Evolutionary conservation across 2,113 vertebrate species (phyloP), one percentile per base, ranked within the genome.

Genomic region (Eptesicus fuscus): DNA sequence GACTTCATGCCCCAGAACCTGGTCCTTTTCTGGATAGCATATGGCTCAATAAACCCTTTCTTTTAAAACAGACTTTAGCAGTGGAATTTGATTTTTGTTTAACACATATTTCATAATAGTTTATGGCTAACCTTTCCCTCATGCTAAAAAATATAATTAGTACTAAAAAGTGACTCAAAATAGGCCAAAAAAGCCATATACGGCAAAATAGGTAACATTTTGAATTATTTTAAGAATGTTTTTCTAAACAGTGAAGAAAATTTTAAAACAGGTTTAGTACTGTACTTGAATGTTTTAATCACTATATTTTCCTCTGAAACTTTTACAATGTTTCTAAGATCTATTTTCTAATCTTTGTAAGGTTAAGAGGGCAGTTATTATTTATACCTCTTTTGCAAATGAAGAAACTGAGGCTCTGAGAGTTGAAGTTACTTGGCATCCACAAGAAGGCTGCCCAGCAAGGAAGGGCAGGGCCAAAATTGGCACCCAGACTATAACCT

Each of bases 131-230:
- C 9, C 20, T 94, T 77, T n/a, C 30, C 63, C n/a, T 90, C 69
- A 59, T 74, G 80, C 42, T 88, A 76, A 86, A 92, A 92, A 77
- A 63, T 63, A 73, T 18, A 69, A 44, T 88, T 32, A 94, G 86
- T 49, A 77, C 51, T 63, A 85, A 82, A 53, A 97, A 90, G n/a
- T 70, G 69, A 90, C 23, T 89, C 70, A 74, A 86, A 88, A 80
- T 44, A 87, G 74, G 8, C n/a, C 65, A 37, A 71, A 84, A 78
- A 63, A 42, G 28, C 18, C 40, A 42, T 28, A 17, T 82, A 84
- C 51, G 42, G 61, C 85, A 83, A 94, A 96, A 82, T 25, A 74
- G 9, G 14, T 40, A 88, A 89, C 56, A 89, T 77, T 74, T 78
- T 77, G 61, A 79, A 51, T 69, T 71, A 89, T 77, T 88, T 93